phyloP scores from a whole-genome alignment of 2,113 vertebrate species.

The Hippocampus mohnikei region DNA sequence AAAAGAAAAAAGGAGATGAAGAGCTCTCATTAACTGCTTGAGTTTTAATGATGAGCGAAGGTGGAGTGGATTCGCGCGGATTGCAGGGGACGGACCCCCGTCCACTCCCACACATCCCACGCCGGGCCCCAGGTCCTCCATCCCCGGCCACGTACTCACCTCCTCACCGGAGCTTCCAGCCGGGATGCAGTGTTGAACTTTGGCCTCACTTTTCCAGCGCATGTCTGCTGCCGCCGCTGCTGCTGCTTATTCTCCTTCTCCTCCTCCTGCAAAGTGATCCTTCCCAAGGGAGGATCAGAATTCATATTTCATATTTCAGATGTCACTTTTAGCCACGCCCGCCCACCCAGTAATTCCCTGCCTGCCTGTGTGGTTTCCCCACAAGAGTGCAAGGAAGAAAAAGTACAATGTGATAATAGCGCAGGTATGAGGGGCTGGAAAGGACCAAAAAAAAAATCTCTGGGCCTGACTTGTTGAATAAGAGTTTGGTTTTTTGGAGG shows the following conservation, averaged over 20 bases:
- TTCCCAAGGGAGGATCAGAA: slow-evolving; percentile 77
- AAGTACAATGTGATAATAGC: neutral
- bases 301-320: slow-evolving; percentile 40
- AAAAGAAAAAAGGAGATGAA: slow-evolving; percentile 75
- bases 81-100: slow-evolving; percentile 24
- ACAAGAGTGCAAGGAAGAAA: neutral
- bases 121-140: neutral
- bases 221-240: slow-evolving; percentile 55
- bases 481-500: too few species aligned
- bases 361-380: slow-evolving; percentile 16
- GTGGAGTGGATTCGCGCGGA: slow-evolving; percentile 37
- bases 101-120: neutral
- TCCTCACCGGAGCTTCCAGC: slow-evolving; percentile 73
- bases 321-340: slow-evolving; percentile 75
- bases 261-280: slow-evolving; percentile 27
- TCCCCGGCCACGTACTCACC: slow-evolving; percentile 69
- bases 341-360: slow-evolving; percentile 55
- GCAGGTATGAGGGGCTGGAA: neutral
- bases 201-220: slow-evolving; percentile 88
- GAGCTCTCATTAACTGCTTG: slow-evolving; percentile 82
- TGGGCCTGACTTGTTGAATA: neutral
- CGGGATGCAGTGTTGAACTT: slow-evolving; percentile 75
- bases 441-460: neutral
- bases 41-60: slow-evolving; percentile 78
- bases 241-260: neutral